Evolutionary conservation across 2,113 vertebrate genomes (phyloP), one percentile per base, ranked within the genome.

Genomic region (Poeciliopsis prolifica): DNA sequence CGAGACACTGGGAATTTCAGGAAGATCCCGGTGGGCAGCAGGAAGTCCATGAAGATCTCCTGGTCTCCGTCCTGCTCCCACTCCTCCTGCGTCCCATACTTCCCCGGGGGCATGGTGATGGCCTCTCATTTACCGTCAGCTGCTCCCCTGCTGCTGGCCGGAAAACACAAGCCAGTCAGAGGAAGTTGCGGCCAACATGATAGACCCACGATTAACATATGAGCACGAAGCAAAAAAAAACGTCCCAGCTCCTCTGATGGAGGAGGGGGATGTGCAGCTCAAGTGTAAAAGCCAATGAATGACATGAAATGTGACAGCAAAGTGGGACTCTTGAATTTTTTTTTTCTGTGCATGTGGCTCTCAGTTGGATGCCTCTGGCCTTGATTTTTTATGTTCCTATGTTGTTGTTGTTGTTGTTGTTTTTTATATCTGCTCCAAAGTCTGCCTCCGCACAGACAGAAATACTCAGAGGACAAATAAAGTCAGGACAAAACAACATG

Each of bases 11-110:
- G 88, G 85, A 99, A 97, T 84, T 95, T 97, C 85, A 99, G 90
- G 83, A 97, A 98, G 91, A 99, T 96, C 67, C 98, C 98, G 0
- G 97, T 98, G 28, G 98, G 98, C 86, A 99, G 93, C 88, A 99
- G 88, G 90, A 99, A 98, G 87, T 99, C 98, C 84, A 99, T 96
- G 26, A 86, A 86, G 85, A 99, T 95, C 71, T 80, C 94, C 82
- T 95, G 96, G 83, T 92, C 95, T 85, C 96, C 96, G 86, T 96
- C 96, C 89, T 94, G 94, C 91, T 96, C 95, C 97, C 97, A 98
- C 85, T 96, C 96, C 89, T 96, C 97, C 91, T 94, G 95, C 90
- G 96, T 96, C 94, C 96, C 97, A 93, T 96, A 96, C 86, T 97
- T 96, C 93, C 97, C 97, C 1, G 97, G 96, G 92, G 96, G 95